Conservation (phyloP, 2,797 vertebrate species). For the Pogoniulus pusillus region DNA sequence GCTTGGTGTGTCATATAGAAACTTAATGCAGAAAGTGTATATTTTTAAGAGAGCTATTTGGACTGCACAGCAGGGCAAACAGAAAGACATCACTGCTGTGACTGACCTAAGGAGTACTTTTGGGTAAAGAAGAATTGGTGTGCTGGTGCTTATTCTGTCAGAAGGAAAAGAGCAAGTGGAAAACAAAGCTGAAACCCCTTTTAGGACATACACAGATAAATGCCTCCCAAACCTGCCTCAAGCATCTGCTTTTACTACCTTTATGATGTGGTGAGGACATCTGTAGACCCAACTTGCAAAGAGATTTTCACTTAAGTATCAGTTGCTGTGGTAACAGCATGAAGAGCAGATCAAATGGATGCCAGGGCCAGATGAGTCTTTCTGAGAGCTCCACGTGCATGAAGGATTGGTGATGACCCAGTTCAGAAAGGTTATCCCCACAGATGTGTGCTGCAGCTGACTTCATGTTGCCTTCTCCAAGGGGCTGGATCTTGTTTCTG, state of each 20-base stretch:
- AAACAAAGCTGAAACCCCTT: not conserved
- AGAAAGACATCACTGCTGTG: not conserved
- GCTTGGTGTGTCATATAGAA: not conserved
- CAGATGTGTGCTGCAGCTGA: not conserved
- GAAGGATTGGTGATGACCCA: not conserved
- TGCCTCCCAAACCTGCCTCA: not conserved
- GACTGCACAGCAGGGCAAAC: not conserved
- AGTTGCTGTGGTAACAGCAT: constrained; percentile 65
- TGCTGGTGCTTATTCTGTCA: constrained; percentile 4
- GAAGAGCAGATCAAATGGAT: constrained; percentile 31
- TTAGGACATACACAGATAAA: not conserved
- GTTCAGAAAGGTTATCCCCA: not conserved
- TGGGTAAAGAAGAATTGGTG: not conserved
- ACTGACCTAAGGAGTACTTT: not conserved
- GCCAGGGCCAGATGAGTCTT: constrained; percentile 28
- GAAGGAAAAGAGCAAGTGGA: not conserved
- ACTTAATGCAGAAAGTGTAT: not conserved
- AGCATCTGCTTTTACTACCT: constrained; percentile 1
- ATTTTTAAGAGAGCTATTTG: not conserved
- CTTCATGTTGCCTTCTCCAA: not conserved
- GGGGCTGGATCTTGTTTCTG: not conserved
- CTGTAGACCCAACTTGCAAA: not conserved
- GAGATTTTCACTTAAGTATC: constrained; percentile 25
- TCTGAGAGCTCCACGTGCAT: not conserved
- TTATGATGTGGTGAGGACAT: not conserved